Percentiles rank a stretch among this genome's conserved stretches.
Evolutionary conservation across 2,113 vertebrate genomes (phyloP).

Genomic region (Salvelinus fontinalis): DNA sequence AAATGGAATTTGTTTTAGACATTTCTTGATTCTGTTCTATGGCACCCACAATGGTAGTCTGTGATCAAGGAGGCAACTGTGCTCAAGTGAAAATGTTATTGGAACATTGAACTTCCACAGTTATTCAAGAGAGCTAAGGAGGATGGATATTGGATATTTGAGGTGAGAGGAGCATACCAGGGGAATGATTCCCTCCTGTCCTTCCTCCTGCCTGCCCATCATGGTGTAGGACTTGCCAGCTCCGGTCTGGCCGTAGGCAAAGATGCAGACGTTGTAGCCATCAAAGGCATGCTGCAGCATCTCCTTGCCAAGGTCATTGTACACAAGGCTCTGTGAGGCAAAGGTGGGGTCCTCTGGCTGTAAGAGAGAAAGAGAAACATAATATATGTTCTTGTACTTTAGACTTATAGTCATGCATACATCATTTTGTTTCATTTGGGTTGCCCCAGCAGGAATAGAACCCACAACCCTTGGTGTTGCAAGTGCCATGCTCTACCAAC

Average conservation of each 20-base stretch:
- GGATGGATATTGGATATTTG: neutral
- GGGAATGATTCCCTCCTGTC: constrained; percentile 97
- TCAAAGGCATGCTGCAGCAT: constrained; percentile 97
- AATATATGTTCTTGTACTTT: neutral
- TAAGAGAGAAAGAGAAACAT: constrained; percentile 5
- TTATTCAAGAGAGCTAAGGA: neutral
- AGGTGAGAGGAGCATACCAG: constrained; percentile 76
- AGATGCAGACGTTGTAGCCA: constrained; percentile 98
- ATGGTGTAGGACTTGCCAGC: constrained; percentile 98
- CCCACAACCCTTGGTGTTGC: neutral
- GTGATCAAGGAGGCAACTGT: neutral
- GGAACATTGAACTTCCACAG: neutral
- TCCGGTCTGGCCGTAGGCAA: constrained; percentile 97
- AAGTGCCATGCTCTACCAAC: neutral
- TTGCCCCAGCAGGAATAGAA: too few relatives aligned
- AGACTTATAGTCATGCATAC: too few relatives aligned
- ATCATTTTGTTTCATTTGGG: too few relatives aligned
- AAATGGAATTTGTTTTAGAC: neutral
- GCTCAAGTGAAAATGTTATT: neutral
- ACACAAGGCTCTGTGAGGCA: constrained; percentile 92
- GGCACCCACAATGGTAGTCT: neutral
- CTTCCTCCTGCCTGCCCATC: constrained; percentile 99
- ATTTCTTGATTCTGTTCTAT: neutral
- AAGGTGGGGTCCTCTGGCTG: constrained; percentile 93
- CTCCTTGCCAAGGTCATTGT: constrained; percentile 98